phyloP scores from a whole-genome alignment of 2,113 vertebrate species.

The Balaenoptera acutorostrata region DNA sequence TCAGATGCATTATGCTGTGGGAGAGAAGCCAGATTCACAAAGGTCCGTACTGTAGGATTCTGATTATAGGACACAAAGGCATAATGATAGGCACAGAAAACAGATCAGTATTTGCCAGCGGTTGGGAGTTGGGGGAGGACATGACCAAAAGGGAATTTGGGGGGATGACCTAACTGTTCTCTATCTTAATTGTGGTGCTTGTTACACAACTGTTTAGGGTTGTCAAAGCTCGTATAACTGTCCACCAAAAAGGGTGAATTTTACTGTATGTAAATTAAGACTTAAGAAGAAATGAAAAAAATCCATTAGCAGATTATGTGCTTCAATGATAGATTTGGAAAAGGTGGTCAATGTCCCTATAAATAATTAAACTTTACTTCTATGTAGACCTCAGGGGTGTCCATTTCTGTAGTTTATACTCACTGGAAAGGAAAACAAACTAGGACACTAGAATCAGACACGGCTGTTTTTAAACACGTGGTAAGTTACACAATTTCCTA shows the following conservation, averaged over 20 bases:
- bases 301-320: neutral
- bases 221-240: neutral
- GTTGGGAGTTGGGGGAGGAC: neutral
- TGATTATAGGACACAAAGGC: too few relatives aligned
- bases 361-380: neutral
- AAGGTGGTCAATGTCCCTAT: neutral
- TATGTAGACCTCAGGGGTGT: neutral
- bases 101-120: neutral
- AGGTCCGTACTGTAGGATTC: neutral
- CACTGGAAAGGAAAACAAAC: neutral
- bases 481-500: neutral
- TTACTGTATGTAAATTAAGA: neutral
- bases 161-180: neutral
- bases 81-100: neutral
- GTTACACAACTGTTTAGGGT: neutral
- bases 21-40: neutral
- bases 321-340: neutral
- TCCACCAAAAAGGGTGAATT: neutral
- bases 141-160: neutral
- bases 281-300: neutral
- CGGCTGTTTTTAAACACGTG: neutral
- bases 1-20: fast-evolving
- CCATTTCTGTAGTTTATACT: neutral
- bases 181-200: neutral
- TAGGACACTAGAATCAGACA: neutral